Percentiles rank a stretch among this genome's conserved stretches.
Evolutionary conservation across 2,113 vertebrate genomes (phyloP).

Genomic region (Zosterops hypoxanthus): DNA sequence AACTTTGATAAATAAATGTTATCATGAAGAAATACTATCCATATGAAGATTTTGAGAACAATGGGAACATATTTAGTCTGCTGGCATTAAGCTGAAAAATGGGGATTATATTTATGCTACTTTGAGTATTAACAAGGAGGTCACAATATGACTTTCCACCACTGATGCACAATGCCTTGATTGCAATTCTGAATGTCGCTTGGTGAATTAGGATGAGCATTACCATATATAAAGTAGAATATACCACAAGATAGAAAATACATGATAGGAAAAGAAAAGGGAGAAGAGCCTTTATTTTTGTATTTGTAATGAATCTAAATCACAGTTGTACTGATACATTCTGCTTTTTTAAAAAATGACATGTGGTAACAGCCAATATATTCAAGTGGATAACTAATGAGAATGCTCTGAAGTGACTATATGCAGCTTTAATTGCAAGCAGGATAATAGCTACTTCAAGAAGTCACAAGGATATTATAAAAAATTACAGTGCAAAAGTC

Average conservation of each 20-base stretch:
- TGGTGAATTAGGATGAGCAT: not conserved
- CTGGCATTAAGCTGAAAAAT: not conserved
- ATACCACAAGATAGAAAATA: not conserved
- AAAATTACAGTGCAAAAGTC: constrained; percentile 33
- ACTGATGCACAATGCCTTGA: not conserved
- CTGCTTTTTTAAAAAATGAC: not conserved
- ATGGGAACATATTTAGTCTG: not conserved
- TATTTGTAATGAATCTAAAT: not conserved
- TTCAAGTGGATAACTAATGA: constrained; percentile 14
- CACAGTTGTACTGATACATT: not conserved
- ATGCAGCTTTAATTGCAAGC: constrained; percentile 38
- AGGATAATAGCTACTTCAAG: constrained; percentile 27
- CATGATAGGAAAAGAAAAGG: not conserved
- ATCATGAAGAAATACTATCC: constrained; percentile 72
- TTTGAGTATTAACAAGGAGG: not conserved
- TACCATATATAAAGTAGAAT: not conserved
- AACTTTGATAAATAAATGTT: constrained; percentile 82
- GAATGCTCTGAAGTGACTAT: constrained; percentile 26
- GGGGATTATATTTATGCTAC: constrained; percentile 26
- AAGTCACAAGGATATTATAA: not conserved
- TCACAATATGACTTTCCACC: not conserved
- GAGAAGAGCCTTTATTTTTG: not conserved
- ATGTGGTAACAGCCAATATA: not conserved
- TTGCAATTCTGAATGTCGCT: not conserved
- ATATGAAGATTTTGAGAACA: constrained; percentile 53